Evolutionary conservation across 2,113 vertebrate genomes (phyloP).

Genomic region (Buteo buteo): DNA sequence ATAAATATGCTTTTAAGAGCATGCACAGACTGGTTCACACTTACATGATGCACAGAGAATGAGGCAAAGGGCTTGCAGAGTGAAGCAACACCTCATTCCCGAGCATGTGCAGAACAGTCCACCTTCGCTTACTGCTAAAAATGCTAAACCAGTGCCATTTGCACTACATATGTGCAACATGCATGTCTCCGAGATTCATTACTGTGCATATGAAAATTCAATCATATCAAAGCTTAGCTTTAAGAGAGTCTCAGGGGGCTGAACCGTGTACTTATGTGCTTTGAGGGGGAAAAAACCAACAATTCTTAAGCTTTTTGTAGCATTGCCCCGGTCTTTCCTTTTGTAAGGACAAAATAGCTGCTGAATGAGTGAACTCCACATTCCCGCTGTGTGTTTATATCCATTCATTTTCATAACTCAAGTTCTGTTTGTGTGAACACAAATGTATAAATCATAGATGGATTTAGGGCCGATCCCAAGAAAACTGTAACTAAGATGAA

Average conservation of each 20-base stretch:
- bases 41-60: constrained; percentile 56
- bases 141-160: background rate
- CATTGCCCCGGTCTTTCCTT: background rate
- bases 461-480: background rate
- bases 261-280: background rate
- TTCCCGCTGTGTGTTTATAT: background rate
- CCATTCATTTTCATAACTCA: background rate
- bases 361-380: background rate
- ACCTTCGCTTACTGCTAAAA: constrained; percentile 13
- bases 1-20: constrained; percentile 38
- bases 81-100: constrained; percentile 49
- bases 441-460: background rate
- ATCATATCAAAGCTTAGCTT: constrained; percentile 49
- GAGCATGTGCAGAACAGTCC: constrained; percentile 44
- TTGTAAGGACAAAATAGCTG: background rate
- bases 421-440: background rate
- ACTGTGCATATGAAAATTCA: constrained; percentile 43
- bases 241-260: constrained; percentile 4
- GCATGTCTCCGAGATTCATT: constrained; percentile 47
- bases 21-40: constrained; percentile 47
- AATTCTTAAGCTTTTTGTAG: background rate
- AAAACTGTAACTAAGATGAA: background rate
- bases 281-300: background rate
- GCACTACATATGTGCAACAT: constrained; percentile 28
- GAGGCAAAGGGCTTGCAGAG: constrained; percentile 17